Percentiles rank a stretch among this genome's conserved stretches.
These are phyloP conservation scores for Tipula vernalis DNA, from an alignment of 2,888 invertebrate genomes.

Conservation along the genomic window DNA sequence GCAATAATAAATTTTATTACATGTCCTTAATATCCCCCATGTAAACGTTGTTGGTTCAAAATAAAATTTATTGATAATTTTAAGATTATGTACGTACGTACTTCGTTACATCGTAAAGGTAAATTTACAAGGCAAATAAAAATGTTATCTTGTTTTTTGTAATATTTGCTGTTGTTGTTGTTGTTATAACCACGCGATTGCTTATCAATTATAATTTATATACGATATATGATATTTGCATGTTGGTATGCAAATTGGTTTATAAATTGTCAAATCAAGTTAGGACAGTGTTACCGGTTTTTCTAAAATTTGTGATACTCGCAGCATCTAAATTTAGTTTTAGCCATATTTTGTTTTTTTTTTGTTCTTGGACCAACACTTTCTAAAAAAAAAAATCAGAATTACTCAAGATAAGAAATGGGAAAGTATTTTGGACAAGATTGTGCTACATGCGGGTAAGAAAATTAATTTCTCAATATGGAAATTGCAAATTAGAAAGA, in stretches of 20 bases:
- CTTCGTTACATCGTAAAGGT: background rate
- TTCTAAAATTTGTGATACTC: too few species aligned
- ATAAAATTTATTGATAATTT: background rate
- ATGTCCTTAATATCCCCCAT: background rate
- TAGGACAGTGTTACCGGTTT: background rate
- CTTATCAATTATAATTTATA: background rate
- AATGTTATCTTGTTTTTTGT: background rate
- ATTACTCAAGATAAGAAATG: too few species aligned
- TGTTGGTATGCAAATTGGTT: background rate
- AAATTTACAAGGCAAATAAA: background rate
- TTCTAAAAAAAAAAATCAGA: too few species aligned
- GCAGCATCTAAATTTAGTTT: too few species aligned
- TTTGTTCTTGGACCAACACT: too few species aligned
- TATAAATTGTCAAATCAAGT: background rate
- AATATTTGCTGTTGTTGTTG: background rate
- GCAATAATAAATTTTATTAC: background rate
- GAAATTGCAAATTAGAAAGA: too few species aligned
- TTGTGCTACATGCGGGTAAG: too few species aligned
- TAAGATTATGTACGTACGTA: background rate
- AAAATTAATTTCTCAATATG: too few species aligned
- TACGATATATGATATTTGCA: background rate
- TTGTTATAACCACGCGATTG: background rate
- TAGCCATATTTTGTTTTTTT: too few species aligned
- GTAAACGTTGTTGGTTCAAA: background rate
- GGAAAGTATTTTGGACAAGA: too few species aligned